Evolutionary conservation across 2,797 vertebrate genomes (phyloP).

Genomic region (Macrochelys suwanniensis): DNA sequence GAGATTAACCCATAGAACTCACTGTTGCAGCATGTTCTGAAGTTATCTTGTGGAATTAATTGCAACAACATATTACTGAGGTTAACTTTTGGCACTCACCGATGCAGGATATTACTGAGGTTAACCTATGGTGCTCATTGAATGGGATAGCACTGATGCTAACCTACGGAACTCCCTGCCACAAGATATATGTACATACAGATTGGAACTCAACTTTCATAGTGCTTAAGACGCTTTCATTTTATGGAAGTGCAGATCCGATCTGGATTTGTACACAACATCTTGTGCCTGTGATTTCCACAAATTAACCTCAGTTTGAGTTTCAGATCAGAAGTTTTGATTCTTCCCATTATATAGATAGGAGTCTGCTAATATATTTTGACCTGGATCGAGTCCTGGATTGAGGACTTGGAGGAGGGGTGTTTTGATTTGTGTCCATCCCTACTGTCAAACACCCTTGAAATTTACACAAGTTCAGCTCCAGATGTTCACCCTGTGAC

Average conservation of each 20-base stretch:
- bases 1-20: background rate
- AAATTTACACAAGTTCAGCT: fast-evolving
- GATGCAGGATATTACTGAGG: background rate
- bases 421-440: background rate
- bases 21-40: background rate
- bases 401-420: background rate
- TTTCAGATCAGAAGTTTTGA: background rate
- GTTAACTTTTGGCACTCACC: background rate
- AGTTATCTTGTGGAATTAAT: background rate
- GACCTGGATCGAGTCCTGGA: background rate
- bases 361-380: background rate
- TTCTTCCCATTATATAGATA: fast-evolving
- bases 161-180: background rate
- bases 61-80: background rate
- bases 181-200: background rate
- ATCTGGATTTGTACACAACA: background rate
- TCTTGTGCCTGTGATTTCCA: too few species aligned
- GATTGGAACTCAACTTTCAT: background rate
- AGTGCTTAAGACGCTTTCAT: background rate
- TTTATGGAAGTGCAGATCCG: fast-evolving
- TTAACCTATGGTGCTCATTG: background rate
- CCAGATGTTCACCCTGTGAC: background rate
- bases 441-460: background rate
- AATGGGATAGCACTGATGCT: background rate
- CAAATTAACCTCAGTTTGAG: too few species aligned